phyloP scores from a whole-genome alignment of 2,113 vertebrate genomes.

The Fregata magnificens region DNA sequence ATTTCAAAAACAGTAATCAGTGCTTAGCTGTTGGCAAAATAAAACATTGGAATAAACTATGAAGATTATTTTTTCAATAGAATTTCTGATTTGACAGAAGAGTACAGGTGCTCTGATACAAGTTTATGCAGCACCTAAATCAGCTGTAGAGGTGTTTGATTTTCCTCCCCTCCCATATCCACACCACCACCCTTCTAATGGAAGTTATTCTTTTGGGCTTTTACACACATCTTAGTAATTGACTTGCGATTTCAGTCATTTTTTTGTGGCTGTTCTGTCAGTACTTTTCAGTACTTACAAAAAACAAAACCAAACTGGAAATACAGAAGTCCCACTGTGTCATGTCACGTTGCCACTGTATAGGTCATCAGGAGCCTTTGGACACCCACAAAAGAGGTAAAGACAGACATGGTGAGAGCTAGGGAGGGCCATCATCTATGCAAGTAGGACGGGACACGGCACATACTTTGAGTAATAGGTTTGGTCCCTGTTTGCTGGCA shows the following conservation, averaged over 20 bases:
- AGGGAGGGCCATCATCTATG: neutral
- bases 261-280: neutral
- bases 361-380: neutral
- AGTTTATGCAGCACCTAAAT: neutral
- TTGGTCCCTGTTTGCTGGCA: neutral
- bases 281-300: neutral
- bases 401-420: neutral
- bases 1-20: neutral
- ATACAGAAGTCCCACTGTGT: neutral
- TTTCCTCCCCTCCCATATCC: neutral
- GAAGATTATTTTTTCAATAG: neutral
- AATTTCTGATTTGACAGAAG: neutral
- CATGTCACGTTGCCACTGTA: neutral
- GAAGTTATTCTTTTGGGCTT: neutral
- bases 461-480: no score
- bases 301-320: neutral
- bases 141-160: neutral
- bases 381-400: neutral
- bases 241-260: neutral
- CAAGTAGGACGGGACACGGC: neutral
- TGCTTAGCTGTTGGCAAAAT: neutral
- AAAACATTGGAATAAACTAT: neutral
- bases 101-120: neutral
- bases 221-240: neutral
- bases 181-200: neutral